Evolutionary conservation across 2,113 vertebrate genomes (phyloP).

Genomic region (Vireo altiloquus): DNA sequence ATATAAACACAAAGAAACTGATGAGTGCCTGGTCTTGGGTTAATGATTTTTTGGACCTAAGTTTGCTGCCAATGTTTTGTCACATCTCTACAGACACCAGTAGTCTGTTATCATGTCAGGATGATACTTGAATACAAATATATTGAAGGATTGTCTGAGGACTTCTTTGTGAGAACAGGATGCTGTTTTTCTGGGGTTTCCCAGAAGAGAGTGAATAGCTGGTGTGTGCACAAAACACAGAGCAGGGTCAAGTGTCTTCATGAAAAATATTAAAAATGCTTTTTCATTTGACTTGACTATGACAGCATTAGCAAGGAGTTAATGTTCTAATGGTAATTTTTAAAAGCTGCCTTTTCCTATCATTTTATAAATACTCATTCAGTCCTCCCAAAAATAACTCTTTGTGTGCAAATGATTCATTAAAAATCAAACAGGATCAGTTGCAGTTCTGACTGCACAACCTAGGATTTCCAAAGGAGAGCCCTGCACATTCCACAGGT

Average conservation of each 20-base stretch:
- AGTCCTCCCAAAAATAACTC: neutral
- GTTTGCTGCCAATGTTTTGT: neutral
- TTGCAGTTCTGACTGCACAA: neutral
- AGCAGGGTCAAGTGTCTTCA: neutral
- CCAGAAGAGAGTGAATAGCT: neutral
- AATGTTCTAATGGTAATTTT: neutral
- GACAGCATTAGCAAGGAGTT: neutral
- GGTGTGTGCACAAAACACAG: neutral
- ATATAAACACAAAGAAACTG: neutral
- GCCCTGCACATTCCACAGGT: rapidly evolving
- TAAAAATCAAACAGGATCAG: no score
- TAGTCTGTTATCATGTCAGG: neutral
- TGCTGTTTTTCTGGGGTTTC: neutral
- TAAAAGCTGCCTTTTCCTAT: rapidly evolving
- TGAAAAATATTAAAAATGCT: neutral
- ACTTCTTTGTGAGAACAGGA: neutral
- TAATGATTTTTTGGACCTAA: neutral
- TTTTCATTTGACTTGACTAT: neutral
- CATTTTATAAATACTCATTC: neutral
- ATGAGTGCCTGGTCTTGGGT: neutral
- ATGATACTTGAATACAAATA: neutral
- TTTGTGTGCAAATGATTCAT: rapidly evolving
- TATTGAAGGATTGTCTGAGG: neutral
- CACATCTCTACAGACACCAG: neutral
- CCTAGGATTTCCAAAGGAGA: neutral